Evolutionary conservation across 2,888 invertebrate species (phyloP), one percentile per base, ranked within the genome.

Genomic region (Heliconius charithonia): DNA sequence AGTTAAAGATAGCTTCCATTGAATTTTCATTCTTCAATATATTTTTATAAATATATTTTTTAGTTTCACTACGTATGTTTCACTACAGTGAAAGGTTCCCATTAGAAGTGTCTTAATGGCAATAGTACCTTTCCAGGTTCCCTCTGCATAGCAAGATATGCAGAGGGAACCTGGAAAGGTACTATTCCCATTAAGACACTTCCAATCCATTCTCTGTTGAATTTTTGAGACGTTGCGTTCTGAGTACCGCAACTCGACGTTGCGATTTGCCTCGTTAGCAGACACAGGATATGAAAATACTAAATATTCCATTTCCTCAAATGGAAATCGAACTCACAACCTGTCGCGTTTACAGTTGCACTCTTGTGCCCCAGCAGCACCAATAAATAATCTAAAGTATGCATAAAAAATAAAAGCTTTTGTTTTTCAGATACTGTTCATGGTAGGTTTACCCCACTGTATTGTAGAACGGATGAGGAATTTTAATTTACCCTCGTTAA

Each of bases 401-500:
- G 12, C 22, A 56, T 29, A n/a, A 32, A 32, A 71, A 29, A 41
- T 19, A 41, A 27, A 67, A 37, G 56, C 71, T 29, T 71, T 51
- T 29, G 9, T 45, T 22, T 16, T 27, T 27, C 22, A 51, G 10
- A 45, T 22, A 22, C n/a, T 1, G 37, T 22, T 66, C 45, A 29
- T 29, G 37, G 65, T 41, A 70, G 72, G 79, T 62, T 78, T 56
- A 77, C 75, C 75, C 80, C 78, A 77, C 78, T 80, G 72, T 67
- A 25, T n/a, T 67, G 67, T 81, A 78, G 80, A 81, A 78, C 78
- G 79, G 78, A 75, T 45, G 75, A 76, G 77, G 82, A 82, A 82
- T 82, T 82, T 82, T 81, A 82, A 82, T 82, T 81, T 78, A 82
- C 82, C 82, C 82, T 82, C 82, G 82, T 82, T 82, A 59, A 82